Percentiles rank a stretch among this genome's conserved stretches.
These are phyloP conservation scores for Lycaena phlaeas DNA, from an alignment of 2,888 invertebrate species.

Conservation along the genomic window DNA sequence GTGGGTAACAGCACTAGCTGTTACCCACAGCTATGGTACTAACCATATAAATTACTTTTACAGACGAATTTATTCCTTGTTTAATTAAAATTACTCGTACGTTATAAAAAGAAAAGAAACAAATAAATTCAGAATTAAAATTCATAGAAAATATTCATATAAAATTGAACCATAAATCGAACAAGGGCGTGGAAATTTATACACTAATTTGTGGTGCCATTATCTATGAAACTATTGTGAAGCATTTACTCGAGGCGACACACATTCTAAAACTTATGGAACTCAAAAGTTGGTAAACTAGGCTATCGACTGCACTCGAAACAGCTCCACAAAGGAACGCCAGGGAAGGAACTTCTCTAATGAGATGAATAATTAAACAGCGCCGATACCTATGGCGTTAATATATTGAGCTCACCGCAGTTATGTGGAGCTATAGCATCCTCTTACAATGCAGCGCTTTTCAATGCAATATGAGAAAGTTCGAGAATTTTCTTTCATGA, in stretches of 20 bases:
- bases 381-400: slow-evolving; percentile 27
- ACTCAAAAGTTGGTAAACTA: slow-evolving; percentile 43
- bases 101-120: too few species aligned
- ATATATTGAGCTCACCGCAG: slow-evolving; percentile 10
- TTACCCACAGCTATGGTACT: too few species aligned
- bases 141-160: too few species aligned
- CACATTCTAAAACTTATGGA: slow-evolving; percentile 45
- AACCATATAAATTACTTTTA: too few species aligned
- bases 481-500: neutral
- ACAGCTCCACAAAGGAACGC: slow-evolving; percentile 49
- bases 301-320: slow-evolving; percentile 52
- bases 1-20: too few species aligned
- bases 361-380: slow-evolving; percentile 68
- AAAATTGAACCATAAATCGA: too few species aligned
- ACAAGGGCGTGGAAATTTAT: slow-evolving; percentile 15
- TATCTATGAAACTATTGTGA: slow-evolving; percentile 20
- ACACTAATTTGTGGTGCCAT: slow-evolving; percentile 9
- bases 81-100: too few species aligned
- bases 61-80: too few species aligned
- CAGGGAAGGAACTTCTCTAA: slow-evolving; percentile 49
- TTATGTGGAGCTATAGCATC: slow-evolving; percentile 2
- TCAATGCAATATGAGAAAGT: too few species aligned
- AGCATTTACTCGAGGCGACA: slow-evolving; percentile 26
- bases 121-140: too few species aligned
- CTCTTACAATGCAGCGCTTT: slow-evolving; percentile 6